Percentiles rank a stretch among this genome's conserved stretches.
These are phyloP conservation scores for Eulemur coronatus DNA, from an alignment of 2,797 vertebrate species.

Conservation along the genomic window DNA sequence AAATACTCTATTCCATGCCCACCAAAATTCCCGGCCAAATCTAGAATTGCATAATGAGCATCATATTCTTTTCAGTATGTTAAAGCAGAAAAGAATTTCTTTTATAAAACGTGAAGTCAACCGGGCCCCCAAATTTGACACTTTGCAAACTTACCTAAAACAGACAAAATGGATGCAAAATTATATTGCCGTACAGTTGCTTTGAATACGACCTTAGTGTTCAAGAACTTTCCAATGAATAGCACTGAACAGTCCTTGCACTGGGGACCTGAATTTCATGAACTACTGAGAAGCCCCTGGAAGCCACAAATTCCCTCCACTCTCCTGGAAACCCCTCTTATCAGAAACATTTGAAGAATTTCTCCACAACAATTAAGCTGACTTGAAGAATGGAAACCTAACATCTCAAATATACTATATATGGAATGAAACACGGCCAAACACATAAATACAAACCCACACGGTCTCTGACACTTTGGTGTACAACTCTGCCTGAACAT, in stretches of 20 bases:
- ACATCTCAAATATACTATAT: conserved; percentile 80
- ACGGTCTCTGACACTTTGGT: conserved; percentile 35
- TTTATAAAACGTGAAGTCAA: conserved; percentile 42
- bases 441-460: conserved; percentile 63
- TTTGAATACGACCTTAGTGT: neutral
- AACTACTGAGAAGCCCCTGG: neutral
- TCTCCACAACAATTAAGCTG: conserved; percentile 74
- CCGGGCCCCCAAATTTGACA: neutral
- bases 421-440: conserved; percentile 77
- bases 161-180: conserved; percentile 74
- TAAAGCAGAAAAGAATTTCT: neutral
- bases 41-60: conserved; percentile 49
- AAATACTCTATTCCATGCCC: conserved; percentile 41
- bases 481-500: conserved; percentile 62
- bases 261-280: neutral
- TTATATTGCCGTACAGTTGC: neutral
- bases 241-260: neutral
- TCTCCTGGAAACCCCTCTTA: conserved; percentile 75
- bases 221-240: conserved; percentile 77
- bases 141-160: conserved; percentile 55
- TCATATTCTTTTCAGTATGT: neutral
- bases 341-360: conserved; percentile 80
- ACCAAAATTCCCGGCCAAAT: conserved; percentile 47
- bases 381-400: conserved; percentile 76
- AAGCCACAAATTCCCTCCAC: neutral